Percentiles rank a stretch among this genome's conserved stretches.
phyloP scores from a whole-genome alignment of 2,113 vertebrate genomes.

The Cyphomyrus plagiostoma region DNA sequence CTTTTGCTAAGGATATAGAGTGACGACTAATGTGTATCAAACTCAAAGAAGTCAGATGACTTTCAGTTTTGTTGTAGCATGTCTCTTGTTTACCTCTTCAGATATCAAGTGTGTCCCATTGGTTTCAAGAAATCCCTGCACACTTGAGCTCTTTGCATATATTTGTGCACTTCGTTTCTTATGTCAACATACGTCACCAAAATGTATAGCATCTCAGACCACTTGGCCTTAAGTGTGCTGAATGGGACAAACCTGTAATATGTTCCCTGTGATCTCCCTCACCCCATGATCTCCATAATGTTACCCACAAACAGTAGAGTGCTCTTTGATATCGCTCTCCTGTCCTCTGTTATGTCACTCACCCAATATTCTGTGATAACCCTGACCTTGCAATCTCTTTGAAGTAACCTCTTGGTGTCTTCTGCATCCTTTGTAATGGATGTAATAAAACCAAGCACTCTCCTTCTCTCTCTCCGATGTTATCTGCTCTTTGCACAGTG shows the following conservation, averaged over 20 bases:
- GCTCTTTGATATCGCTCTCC: background rate
- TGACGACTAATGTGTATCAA: background rate
- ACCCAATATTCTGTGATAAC: background rate
- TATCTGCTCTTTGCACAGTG: background rate
- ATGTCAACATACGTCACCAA: background rate
- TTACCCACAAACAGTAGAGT: background rate
- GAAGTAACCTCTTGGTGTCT: constrained; percentile 55
- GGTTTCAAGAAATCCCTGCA: background rate
- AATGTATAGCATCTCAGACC: background rate
- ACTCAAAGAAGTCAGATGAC: background rate
- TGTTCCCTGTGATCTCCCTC: background rate
- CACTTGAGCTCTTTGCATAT: background rate
- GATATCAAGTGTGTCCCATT: background rate
- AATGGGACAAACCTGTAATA: background rate
- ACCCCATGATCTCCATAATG: background rate
- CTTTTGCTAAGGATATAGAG: background rate
- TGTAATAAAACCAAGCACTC: constrained; percentile 36
- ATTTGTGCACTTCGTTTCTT: background rate
- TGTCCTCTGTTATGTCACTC: background rate
- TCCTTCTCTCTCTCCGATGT: background rate
- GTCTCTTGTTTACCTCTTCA: background rate
- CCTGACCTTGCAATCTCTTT: background rate
- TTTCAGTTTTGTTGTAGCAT: background rate
- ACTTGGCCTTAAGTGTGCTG: background rate
- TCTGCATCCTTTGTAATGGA: constrained; percentile 46